Base-by-base conservation (phyloP, 2,888 invertebrate genomes). In the Parthenolecanium corni region DNA sequence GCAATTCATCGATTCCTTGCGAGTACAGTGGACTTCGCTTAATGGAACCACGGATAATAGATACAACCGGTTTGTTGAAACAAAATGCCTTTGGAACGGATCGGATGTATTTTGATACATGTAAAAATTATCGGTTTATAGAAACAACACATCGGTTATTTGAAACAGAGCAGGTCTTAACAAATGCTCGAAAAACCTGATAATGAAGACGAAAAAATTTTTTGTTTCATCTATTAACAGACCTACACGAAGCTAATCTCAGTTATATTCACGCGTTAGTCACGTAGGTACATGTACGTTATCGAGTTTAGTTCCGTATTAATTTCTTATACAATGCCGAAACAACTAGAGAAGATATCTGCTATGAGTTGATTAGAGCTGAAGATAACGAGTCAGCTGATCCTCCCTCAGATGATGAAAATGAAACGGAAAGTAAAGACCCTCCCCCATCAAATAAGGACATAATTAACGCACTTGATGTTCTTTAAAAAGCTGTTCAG, bases 391-490 rank as follows among this genome's bases (percentile, higher is more conserved):
- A 46, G 11, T 46, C 46, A 46, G 46, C 46, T 46, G 46, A 46
- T 6, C 46, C 46, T 5, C 11, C 16, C 46, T 11, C 46, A 14
- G 38, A 38, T 38, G 38, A 38, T 46, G 46, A 46, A 46, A 18
- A 46, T 46, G 46, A 46, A 46, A n/a, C 46, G 46, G 16, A 46
- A 46, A 16, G 16, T 46, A n/a, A 46, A 46, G 46, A 46, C 46
- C 46, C 46, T n/a, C 46, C 46, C 16, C 46, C 46, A 46, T 46
- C 46, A 46, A 46, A 46, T 46, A 46, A 46, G 16, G 11, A 46
- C 46, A n/a, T 46, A 6, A 46, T 46, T 16, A 46, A 46, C 46
- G 46, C 46, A 18, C 46, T 46, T 46, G 46, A 9, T 14, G 46
- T 46, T 46, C 46, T 46, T 16, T 18, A 18, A 46, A 46, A 16